Base-by-base conservation (phyloP, 2,113 vertebrate species). In the Rhombomys opimus region DNA sequence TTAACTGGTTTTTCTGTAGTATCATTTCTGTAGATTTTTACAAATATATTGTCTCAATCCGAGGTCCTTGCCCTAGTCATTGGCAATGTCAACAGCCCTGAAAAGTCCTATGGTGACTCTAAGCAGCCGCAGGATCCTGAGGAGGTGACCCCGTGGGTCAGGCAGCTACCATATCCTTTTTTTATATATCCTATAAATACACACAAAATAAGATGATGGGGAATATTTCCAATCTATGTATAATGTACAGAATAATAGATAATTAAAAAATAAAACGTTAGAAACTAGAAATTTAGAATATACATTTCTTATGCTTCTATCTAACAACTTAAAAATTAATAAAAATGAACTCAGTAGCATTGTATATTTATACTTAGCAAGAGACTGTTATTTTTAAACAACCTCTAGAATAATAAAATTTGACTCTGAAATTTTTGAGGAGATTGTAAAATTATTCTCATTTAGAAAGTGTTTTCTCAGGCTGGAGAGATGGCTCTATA, bases 1-100 rank as follows among this genome's bases (percentile, higher is more conserved):
- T 99, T 99, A 97, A 99, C 98, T 73, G 99, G 99, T 96, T 99
- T 99, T 98, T 99, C 99, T 9, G 99, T 99, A 27, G 98, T 98
- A 88, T 99, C 99, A 82, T 99, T 99, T 96, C 99, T 99, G 98
- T 99, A 99, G 99, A 57, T 98, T 98, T 84, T 98, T 98, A n/a
- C 99, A 99, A 84, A 99, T 98, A 98, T 99, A 99, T 97, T 50
- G 75, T 50, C 75, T 50, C 41, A 50, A 2, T 50, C 75, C 2
- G 5, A 50, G 46, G 75, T 27, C 12, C 75, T 50, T 14, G 30
- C 46, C 23, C 4, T 23, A 77, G 25, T 30, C 41, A 6, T 1
- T 27, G 9, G 10, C 4, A 9, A 23, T 38, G 23, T 46, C 73
- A 76, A 25, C 38, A 41, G 22, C 7, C 22, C n/a, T 12, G 38